Percentiles rank a stretch among this genome's conserved stretches.
Conservation (phyloP, 2,113 vertebrate genomes). For the Cinclus cinclus region DNA sequence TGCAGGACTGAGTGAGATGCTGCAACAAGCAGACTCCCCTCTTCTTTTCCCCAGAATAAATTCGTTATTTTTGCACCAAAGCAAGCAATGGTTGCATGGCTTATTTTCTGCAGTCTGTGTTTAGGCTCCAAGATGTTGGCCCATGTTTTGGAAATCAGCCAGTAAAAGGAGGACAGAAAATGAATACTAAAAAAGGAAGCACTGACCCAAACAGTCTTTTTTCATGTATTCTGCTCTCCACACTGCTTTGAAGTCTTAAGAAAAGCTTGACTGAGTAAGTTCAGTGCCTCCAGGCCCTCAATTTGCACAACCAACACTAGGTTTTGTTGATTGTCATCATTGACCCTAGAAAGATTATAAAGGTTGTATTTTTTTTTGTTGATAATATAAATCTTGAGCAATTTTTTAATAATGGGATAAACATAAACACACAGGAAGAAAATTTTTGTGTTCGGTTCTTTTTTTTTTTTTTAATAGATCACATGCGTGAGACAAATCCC, state of each 20-base stretch:
- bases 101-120: conserved; percentile 61
- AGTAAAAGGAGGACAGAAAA: conserved; percentile 41
- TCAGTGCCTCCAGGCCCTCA: conserved; percentile 26
- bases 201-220: conserved; percentile 54
- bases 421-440: conserved; percentile 13
- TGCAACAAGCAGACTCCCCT: not conserved
- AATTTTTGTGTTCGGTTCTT: not conserved
- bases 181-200: conserved; percentile 59
- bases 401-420: not conserved
- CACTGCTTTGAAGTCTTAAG: conserved; percentile 57
- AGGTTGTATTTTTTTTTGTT: not conserved
- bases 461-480: not conserved
- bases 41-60: conserved; percentile 50
- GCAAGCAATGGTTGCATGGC: conserved; percentile 14
- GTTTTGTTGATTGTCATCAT: not conserved
- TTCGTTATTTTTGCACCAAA: conserved; percentile 52
- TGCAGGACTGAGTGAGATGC: not conserved
- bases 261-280: conserved; percentile 18
- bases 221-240: conserved; percentile 50
- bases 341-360: conserved; percentile 14
- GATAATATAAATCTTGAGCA: conserved; percentile 23
- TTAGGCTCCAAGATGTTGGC: conserved; percentile 64
- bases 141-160: conserved; percentile 41
- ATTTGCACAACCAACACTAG: conserved; percentile 35
- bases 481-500: not conserved